phyloP scores from a whole-genome alignment of 1,140 invertebrate species.

The Drosophila melanica region DNA sequence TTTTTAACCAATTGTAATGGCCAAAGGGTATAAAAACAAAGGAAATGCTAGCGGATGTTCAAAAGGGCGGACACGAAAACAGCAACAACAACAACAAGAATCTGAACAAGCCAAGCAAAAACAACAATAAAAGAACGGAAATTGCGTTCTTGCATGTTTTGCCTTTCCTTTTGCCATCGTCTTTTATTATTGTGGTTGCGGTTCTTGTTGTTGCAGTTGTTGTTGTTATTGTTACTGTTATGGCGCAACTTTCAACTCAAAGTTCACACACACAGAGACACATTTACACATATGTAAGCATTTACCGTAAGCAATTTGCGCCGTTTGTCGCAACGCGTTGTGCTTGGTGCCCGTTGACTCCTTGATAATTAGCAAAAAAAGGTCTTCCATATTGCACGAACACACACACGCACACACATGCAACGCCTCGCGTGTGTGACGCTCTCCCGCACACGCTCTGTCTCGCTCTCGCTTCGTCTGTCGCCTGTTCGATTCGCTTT shows the following conservation, averaged over 20 bases:
- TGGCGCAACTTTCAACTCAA: slow-evolving; percentile 15
- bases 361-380: slow-evolving; percentile 91
- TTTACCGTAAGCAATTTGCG: slow-evolving; percentile 92
- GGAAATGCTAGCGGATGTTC: slow-evolving; percentile 39
- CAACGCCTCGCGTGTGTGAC: slow-evolving; percentile 12
- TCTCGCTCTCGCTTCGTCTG: slow-evolving; percentile 1
- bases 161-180: slow-evolving; percentile 14
- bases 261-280: slow-evolving; percentile 1
- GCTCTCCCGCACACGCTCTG: slow-evolving; percentile 4
- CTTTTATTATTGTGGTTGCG: slow-evolving; percentile 5
- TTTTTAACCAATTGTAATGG: background rate
- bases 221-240: slow-evolving; percentile 14
- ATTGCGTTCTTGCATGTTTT: slow-evolving; percentile 57
- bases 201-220: background rate
- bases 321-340: slow-evolving; percentile 88
- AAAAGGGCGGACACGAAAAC: slow-evolving; percentile 39
- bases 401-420: slow-evolving; percentile 19
- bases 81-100: slow-evolving; percentile 14
- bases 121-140: slow-evolving; percentile 36
- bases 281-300: slow-evolving; percentile 19
- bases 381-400: slow-evolving; percentile 89
- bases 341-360: slow-evolving; percentile 91
- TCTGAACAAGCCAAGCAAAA: background rate
- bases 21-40: slow-evolving; percentile 19
- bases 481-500: slow-evolving; percentile 5